Evolutionary conservation across 1,140 invertebrate species (phyloP), one percentile per base, ranked within the genome.

Genomic region (Temnothorax curvispinosus): DNA sequence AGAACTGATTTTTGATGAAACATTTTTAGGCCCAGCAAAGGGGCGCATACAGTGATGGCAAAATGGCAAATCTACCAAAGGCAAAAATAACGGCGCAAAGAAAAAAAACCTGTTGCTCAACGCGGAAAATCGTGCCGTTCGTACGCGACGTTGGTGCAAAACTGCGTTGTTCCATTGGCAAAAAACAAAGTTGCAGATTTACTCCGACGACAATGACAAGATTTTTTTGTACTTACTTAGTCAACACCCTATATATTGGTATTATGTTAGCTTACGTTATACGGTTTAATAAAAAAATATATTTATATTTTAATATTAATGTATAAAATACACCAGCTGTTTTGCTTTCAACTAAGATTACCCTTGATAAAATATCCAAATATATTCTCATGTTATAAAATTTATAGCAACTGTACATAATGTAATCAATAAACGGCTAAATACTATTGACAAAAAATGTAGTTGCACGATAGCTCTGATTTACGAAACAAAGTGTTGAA

Each of bases 401-500:
- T 67, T 21, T 21, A n/a, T 65, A 3, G 7, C 8, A 80, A 52
- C 7, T 65, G 4, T n/a, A 38, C 27, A 8, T 38, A 78, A 67
- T 50, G 5, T 58, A 3, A 78, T 38, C 35, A 65, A n/a, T 32
- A 21, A 54, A 15, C 21, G 11, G n/a, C 18, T 38, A 44, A 41
- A 58, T 52, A 44, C 7, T 35, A 35, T 44, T 9, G 6, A 38
- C 3, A 41, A 11, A 72, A 82, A 58, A 82, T 15, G 21, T 56
- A 6, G 0, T 52, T 15, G 38, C n/a, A n/a, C 11, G 8, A 47
- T 82, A 47, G 44, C 11, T 8, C 8, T 9, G 52, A 60, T 47
- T 84, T 84, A 13, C 9, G 80, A 84, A 84, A 75, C 7, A 4
- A 27, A 47, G 18, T 2, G 27, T 50, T 56, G n/a, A 54, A 52